Evolutionary conservation across 2,113 vertebrate genomes (phyloP).

Genomic region (Plecotus auritus): DNA sequence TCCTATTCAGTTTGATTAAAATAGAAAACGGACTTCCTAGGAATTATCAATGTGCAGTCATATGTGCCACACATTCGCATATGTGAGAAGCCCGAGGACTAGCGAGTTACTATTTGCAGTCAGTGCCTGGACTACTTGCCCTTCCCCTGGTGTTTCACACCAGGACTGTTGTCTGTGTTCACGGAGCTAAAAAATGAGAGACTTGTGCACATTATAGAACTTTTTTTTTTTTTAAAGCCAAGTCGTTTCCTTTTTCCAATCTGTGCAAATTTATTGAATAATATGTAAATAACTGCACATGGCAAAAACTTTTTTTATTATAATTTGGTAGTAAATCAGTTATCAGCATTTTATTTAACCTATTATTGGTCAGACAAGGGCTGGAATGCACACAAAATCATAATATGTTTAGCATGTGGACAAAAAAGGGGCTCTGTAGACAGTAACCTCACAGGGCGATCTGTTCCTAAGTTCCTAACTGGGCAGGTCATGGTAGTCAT

Average conservation of each 20-base stretch:
- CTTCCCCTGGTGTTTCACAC: neutral
- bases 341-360: neutral
- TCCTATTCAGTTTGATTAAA: slow-evolving; percentile 32
- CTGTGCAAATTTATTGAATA: neutral
- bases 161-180: neutral
- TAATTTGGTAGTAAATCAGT: neutral
- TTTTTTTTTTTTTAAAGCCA: neutral
- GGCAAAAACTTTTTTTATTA: neutral
- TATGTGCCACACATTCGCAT: neutral
- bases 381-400: neutral
- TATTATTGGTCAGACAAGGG: neutral
- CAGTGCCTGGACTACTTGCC: neutral
- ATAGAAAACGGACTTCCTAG: neutral
- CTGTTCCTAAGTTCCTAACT: neutral
- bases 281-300: neutral
- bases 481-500: neutral
- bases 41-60: neutral
- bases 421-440: neutral
- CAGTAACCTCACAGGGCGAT: neutral
- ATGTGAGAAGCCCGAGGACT: neutral
- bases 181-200: neutral
- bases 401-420: neutral
- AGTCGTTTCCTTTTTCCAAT: neutral
- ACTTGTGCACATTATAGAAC: neutral
- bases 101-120: neutral